phyloP scores from a whole-genome alignment of 2,888 invertebrate species.

The Aleiodes testaceus region DNA sequence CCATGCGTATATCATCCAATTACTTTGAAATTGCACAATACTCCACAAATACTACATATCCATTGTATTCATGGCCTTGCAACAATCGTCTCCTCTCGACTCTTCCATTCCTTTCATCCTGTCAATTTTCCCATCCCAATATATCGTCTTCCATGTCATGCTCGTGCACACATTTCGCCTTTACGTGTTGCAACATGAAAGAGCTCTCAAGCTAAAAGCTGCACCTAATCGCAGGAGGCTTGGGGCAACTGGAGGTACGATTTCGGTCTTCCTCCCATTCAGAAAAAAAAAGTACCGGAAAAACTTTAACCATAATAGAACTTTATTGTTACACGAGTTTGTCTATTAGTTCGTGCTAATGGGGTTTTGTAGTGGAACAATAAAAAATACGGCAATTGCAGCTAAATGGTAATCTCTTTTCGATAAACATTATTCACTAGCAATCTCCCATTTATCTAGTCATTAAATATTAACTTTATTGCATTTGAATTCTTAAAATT shows the following conservation, averaged over 20 bases:
- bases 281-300: not conserved
- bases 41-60: not conserved
- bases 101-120: not conserved
- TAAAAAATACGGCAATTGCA: too few relatives aligned
- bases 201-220: slow-evolving; percentile 53
- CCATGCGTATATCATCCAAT: too few relatives aligned
- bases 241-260: not conserved
- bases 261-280: not conserved
- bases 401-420: too few relatives aligned
- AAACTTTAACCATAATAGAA: not conserved
- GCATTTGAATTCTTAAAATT: too few relatives aligned
- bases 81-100: not conserved
- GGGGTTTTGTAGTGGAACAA: too few relatives aligned
- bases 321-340: too few relatives aligned
- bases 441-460: too few relatives aligned
- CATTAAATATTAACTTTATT: too few relatives aligned
- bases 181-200: slow-evolving; percentile 28
- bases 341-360: too few relatives aligned
- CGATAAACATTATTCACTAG: too few relatives aligned
- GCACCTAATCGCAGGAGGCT: slow-evolving; percentile 45
- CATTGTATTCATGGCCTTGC: not conserved
- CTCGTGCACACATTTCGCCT: slow-evolving; percentile 2
- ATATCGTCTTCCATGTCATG: slow-evolving; percentile 12
- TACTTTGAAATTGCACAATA: too few relatives aligned
- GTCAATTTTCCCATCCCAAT: not conserved